These are phyloP conservation scores for Bufotes viridis DNA, from an alignment of 2,797 vertebrate species.

Conservation along the genomic window DNA sequence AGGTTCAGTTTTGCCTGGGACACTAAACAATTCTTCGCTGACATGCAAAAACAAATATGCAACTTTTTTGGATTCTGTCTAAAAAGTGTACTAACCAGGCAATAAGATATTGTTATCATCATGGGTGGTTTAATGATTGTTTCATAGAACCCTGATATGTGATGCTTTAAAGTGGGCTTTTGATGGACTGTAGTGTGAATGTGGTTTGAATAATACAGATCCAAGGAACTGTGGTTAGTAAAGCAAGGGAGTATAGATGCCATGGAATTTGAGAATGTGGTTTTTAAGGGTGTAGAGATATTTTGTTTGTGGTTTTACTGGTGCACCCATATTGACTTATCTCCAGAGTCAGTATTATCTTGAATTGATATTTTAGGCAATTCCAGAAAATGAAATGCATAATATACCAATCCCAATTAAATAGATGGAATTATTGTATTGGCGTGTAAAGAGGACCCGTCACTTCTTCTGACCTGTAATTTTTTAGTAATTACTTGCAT, in stretches of 20 bases:
- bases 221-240: constrained; percentile 53
- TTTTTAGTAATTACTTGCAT: no score
- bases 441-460: not conserved
- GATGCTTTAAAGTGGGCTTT: constrained; percentile 43
- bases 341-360: not conserved
- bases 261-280: constrained; percentile 45
- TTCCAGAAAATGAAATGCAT: not conserved
- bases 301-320: constrained; percentile 53
- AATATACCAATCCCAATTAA: not conserved
- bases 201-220: constrained; percentile 40
- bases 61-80: constrained; percentile 23
- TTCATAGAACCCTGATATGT: constrained; percentile 45
- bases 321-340: constrained; percentile 31
- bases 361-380: not conserved
- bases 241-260: constrained; percentile 36
- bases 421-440: not conserved
- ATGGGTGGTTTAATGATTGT: constrained; percentile 50
- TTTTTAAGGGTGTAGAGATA: constrained; percentile 45
- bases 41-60: constrained; percentile 19
- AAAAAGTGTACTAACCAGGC: constrained; percentile 38
- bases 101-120: constrained; percentile 45
- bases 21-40: constrained; percentile 13
- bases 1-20: constrained; percentile 1
- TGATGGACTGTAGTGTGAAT: constrained; percentile 50
- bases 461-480: no score